phyloP scores from a whole-genome alignment of 1,140 invertebrate genomes.

The Hirudo medicinalis region DNA sequence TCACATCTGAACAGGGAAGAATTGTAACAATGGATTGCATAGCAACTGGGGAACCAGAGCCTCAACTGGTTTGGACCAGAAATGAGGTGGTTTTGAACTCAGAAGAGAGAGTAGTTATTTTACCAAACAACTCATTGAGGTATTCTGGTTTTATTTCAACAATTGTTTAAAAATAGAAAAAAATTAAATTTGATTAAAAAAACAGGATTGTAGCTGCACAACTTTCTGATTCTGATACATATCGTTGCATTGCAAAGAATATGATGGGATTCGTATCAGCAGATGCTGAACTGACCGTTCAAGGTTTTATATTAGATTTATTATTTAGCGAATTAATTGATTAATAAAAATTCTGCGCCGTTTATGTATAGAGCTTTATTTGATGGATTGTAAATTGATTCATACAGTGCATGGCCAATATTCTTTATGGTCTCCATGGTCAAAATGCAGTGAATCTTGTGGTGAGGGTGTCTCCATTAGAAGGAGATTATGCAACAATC shows the following conservation, averaged over 20 bases:
- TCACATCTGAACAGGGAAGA: slow-evolving; percentile 31
- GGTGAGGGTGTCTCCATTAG: slow-evolving; percentile 28
- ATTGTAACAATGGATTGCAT: slow-evolving; percentile 39
- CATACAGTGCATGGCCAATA: slow-evolving; percentile 30
- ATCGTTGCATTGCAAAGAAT: slow-evolving; percentile 45
- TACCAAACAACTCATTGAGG: slow-evolving; percentile 41
- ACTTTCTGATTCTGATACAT: slow-evolving; percentile 40
- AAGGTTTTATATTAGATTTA: slow-evolving; percentile 29
- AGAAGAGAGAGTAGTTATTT: slow-evolving; percentile 31
- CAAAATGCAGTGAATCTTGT: slow-evolving; percentile 30
- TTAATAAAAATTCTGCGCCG: background rate
- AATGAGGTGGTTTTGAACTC: slow-evolving; percentile 27
- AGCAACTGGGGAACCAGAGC: slow-evolving; percentile 42
- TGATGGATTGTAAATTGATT: background rate
- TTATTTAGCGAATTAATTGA: background rate
- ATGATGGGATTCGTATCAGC: slow-evolving; percentile 32
- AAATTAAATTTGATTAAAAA: background rate
- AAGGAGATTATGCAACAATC: slow-evolving; percentile 31
- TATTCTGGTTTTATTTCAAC: slow-evolving; percentile 18
- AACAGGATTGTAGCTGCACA: slow-evolving; percentile 39
- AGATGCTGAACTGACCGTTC: slow-evolving; percentile 34
- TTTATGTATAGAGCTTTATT: background rate
- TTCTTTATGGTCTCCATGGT: slow-evolving; percentile 30
- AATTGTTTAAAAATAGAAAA: background rate
- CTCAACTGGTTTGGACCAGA: slow-evolving; percentile 42